Evolutionary conservation across 2,888 invertebrate genomes (phyloP).

Genomic region (Leptopterna dolabrata): DNA sequence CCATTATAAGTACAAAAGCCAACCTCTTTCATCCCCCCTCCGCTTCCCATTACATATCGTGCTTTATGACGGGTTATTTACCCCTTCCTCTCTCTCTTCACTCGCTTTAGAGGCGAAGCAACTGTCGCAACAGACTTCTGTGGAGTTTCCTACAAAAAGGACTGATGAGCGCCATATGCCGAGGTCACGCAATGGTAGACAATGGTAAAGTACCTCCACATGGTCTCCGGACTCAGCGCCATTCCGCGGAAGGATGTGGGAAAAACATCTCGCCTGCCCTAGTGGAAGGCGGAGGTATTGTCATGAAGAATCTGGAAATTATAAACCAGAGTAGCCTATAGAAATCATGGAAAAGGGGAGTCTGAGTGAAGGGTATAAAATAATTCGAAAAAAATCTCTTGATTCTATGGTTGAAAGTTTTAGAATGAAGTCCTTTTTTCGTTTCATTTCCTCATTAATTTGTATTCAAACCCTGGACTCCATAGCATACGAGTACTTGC

Average conservation of each 20-base stretch:
- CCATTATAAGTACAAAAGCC: background rate
- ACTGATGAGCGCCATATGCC: conserved; percentile 50
- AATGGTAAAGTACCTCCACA: conserved; percentile 48
- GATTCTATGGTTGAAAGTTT: background rate
- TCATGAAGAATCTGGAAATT: background rate
- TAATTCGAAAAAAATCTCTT: background rate
- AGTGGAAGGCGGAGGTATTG: background rate
- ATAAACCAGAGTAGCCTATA: background rate
- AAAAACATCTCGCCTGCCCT: background rate
- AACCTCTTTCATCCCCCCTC: background rate
- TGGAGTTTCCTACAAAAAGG: conserved; percentile 20
- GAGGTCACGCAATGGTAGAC: conserved; percentile 46
- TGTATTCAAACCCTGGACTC: too few relatives aligned
- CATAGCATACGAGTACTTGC: too few relatives aligned
- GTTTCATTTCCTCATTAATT: too few relatives aligned
- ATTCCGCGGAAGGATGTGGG: conserved; percentile 43
- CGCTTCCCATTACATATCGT: background rate
- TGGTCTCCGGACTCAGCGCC: background rate
- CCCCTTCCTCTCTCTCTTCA: conserved; percentile 1
- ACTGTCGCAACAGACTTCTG: conserved; percentile 44
- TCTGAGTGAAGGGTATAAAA: background rate
- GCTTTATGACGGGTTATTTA: conserved; percentile 17
- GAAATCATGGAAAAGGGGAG: conserved; percentile 3
- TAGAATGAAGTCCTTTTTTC: background rate
- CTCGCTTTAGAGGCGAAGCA: background rate